Evolutionary conservation across 2,797 vertebrate species (phyloP).

Genomic region (Catostomus latipinnis): DNA sequence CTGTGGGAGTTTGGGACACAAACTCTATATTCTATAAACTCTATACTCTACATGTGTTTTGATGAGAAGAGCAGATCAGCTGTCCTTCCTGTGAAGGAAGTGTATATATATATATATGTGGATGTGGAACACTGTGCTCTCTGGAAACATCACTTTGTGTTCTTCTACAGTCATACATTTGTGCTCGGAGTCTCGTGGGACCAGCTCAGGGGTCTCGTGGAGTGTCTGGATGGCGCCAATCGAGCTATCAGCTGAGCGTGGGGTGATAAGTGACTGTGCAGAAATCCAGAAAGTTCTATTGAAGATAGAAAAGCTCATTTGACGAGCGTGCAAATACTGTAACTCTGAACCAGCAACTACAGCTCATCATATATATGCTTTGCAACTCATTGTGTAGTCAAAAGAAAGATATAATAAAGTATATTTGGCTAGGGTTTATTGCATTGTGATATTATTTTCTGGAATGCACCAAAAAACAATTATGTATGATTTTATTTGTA

Average conservation of each 20-base stretch:
- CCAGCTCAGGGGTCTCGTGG: conserved; percentile 32
- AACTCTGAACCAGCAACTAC: too few species aligned
- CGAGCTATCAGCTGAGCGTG: conserved; percentile 45
- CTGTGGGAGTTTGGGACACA: conserved; percentile 65
- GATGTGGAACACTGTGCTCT: conserved; percentile 35
- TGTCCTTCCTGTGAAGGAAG: conserved; percentile 64
- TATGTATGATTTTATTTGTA: too few species aligned
- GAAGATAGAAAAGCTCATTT: not conserved
- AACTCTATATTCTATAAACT: conserved; percentile 62
- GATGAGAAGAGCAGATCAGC: conserved; percentile 67
- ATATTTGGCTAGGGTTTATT: not conserved
- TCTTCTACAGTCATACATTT: conserved; percentile 40
- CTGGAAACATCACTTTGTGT: conserved; percentile 30
- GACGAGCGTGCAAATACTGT: too few species aligned
- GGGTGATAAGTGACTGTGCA: conserved; percentile 43
- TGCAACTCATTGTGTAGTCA: not conserved
- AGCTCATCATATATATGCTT: too few species aligned
- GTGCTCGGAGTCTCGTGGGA: conserved; percentile 41
- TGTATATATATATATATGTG: conserved; percentile 33
- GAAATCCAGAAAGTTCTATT: conserved; percentile 13
- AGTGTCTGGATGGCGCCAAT: conserved; percentile 46
- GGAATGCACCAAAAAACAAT: too few species aligned
- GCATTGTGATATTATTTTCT: too few species aligned
- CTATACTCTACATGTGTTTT: conserved; percentile 18
- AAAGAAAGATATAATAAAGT: not conserved